Base-by-base conservation (phyloP, 1,140 invertebrate genomes). In the Phthorimaea operculella region DNA sequence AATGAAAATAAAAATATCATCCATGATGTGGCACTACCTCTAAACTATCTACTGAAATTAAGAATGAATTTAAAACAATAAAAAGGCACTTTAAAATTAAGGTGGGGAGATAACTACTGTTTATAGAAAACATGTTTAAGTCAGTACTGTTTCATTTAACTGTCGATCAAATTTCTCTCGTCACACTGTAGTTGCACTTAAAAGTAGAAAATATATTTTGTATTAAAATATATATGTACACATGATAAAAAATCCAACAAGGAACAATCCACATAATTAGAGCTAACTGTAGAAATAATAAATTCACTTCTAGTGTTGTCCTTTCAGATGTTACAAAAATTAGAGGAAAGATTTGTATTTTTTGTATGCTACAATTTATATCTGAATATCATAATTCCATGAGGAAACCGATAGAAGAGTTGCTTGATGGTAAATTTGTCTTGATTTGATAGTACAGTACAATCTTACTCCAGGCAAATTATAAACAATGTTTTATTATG, bases 151-250 rank as follows among this genome's bases (percentile, higher is more conserved):
- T 70, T 75, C 70, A 66, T 66, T 67, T 54, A 49, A 61, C 65
- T 54, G 52, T 66, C 52, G 55, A 63, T 68, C 63, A 72, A 70
- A 67, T 72, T 73, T 82, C 79, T 82, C 77, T 80, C 79, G 76
- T 82, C 74, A 81, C 79, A 82, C 74, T 72, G 69, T 66, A 73
- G 74, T 80, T 82, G 72, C 73, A 69, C 77, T 83, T 80, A 83
- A 67, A 72, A 70, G 63, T 77, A 75, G 57, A 68, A 74, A 74
- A 75, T 70, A 70, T 67, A 60, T 64, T 63, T 63, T 73, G 70
- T 73, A 64, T 64, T 72, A 74, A 76, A 75, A 74, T 70, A 71
- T 53, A 70, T 75, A 78, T 78, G 62, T 76, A 79, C 70, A 79
- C 61, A 70, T 64, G 63, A 72, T 74, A 71, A 68, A 74, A 68